phyloP scores from a whole-genome alignment of 2,888 invertebrate genomes.

The Cheiracanthium punctorium region DNA sequence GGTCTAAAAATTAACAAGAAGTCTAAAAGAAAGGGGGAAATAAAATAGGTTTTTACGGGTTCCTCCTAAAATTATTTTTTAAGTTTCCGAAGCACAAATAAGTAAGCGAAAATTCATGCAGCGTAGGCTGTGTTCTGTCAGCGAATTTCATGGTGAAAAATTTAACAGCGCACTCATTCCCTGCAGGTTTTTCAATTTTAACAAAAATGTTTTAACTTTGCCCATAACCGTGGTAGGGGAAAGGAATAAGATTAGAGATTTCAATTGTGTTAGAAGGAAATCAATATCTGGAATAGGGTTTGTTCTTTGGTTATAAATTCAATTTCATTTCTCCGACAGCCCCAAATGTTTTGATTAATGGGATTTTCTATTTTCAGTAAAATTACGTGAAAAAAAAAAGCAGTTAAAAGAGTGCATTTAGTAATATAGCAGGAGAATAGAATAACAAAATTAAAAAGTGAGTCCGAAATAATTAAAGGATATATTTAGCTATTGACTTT shows the following conservation, averaged over 20 bases:
- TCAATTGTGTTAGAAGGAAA: not conserved
- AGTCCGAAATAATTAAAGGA: too few relatives aligned
- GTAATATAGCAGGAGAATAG: too few relatives aligned
- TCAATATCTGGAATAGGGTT: not conserved
- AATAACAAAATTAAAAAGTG: too few relatives aligned
- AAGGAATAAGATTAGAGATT: not conserved
- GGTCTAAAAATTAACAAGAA: constrained; percentile 55
- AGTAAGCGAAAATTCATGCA: constrained; percentile 4
- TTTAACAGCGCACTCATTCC: not conserved
- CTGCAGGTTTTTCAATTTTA: constrained; percentile 15
- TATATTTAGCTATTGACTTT: too few relatives aligned
- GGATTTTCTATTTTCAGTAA: not conserved
- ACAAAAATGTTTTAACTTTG: constrained; percentile 9
- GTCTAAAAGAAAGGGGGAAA: constrained; percentile 26
- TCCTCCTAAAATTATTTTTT: constrained; percentile 1
- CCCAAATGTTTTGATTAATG: not conserved
- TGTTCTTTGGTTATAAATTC: not conserved
- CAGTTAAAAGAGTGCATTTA: too few relatives aligned
- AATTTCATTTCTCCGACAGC: constrained; percentile 8
- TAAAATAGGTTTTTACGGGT: not conserved
- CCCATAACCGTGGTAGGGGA: not conserved
- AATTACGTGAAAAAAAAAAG: too few relatives aligned
- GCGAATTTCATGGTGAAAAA: not conserved
- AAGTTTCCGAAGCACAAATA: constrained; percentile 5
- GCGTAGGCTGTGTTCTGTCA: not conserved